Percentiles rank a stretch among this genome's conserved stretches.
These are phyloP conservation scores for Cephus nigrinus DNA, from an alignment of 2,888 invertebrate species.

Conservation along the genomic window DNA sequence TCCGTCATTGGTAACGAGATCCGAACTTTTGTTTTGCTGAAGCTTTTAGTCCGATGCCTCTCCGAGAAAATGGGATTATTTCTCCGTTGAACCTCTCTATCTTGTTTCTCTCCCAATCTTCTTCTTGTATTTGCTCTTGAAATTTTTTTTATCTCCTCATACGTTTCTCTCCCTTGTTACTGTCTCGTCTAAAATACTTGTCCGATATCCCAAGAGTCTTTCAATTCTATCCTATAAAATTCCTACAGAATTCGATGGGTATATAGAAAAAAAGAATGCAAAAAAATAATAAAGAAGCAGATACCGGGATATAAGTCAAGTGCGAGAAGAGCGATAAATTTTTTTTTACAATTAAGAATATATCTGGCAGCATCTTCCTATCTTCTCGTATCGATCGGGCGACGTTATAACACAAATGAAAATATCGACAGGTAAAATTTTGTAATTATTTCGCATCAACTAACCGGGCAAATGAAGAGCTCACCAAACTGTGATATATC, in stretches of 20 bases:
- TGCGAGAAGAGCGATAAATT: constrained; percentile 32
- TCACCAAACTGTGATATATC: too few species aligned
- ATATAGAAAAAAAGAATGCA: constrained; percentile 6
- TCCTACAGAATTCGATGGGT: constrained; percentile 10
- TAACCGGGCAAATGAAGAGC: background rate
- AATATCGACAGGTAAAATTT: background rate
- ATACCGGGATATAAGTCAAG: constrained; percentile 1
- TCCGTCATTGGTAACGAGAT: background rate
- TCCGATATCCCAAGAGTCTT: background rate
- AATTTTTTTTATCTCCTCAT: background rate
- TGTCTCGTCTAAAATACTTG: background rate
- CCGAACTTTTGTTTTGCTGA: background rate
- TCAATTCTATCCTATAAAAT: background rate
- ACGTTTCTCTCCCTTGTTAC: background rate
- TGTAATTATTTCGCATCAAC: background rate
- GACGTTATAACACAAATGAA: background rate
- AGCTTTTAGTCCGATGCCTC: background rate
- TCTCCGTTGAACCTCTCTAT: background rate
- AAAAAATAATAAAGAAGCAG: constrained; percentile 14
- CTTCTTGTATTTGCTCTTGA: background rate
- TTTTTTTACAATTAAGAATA: constrained; percentile 21
- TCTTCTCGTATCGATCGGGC: background rate
- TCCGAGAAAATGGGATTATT: background rate
- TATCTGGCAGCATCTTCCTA: background rate
- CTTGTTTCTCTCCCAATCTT: background rate